Conservation (phyloP, 2,888 invertebrate genomes). For the Drosophila leonis region DNA sequence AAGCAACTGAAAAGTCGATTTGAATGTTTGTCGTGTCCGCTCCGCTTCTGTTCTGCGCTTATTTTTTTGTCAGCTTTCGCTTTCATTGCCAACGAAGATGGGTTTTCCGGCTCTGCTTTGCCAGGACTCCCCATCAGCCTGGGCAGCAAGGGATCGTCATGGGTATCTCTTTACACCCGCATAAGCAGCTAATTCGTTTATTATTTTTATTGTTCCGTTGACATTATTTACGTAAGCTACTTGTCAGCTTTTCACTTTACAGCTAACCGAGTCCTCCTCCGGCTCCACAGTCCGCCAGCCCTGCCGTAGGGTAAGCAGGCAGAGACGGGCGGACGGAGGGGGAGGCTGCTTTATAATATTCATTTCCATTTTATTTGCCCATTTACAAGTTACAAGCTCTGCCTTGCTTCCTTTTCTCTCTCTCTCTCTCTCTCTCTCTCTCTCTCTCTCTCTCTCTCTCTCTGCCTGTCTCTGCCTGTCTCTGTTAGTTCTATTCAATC, state of each 20-base stretch:
- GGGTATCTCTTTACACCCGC: constrained; percentile 24
- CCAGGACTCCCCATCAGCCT: neutral
- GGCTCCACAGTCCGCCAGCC: neutral
- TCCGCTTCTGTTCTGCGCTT: constrained; percentile 19
- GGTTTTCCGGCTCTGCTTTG: constrained; percentile 15
- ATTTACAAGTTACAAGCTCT: constrained; percentile 68
- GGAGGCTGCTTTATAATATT: constrained; percentile 73
- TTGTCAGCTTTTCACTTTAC: constrained; percentile 79
- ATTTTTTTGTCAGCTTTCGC: constrained; percentile 37
- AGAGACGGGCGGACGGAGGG: neutral
- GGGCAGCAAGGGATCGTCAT: neutral
- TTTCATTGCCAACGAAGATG: constrained; percentile 41
- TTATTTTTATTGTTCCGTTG: constrained; percentile 82
- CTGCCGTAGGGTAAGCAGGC: neutral
- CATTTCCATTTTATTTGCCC: constrained; percentile 79
- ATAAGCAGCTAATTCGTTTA: constrained; percentile 81
- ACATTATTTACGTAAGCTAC: constrained; percentile 82
- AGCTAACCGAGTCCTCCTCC: constrained; percentile 14
- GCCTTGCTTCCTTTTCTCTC: neutral
- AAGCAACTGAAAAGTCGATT: constrained; percentile 70
- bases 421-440: neutral
- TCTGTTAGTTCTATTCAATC: constrained; percentile 6
- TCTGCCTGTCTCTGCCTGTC: neutral
- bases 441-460: neutral
- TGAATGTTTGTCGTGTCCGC: constrained; percentile 68